phyloP scores from a whole-genome alignment of 2,113 vertebrate species.

The Dendrocopos noguchii region DNA sequence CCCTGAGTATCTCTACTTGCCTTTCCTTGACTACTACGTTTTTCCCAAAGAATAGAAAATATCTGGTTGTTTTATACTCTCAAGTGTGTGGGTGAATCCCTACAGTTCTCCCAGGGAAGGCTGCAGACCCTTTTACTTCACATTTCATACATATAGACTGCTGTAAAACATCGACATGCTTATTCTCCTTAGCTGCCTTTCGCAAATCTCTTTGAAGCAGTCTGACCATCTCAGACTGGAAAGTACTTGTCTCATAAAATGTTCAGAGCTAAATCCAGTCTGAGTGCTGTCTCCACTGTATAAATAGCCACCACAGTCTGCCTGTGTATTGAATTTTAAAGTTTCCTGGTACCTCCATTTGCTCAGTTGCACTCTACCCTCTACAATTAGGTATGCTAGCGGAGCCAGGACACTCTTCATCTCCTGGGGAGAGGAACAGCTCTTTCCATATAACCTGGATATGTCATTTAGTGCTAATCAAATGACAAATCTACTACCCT shows the following conservation, averaged over 20 bases:
- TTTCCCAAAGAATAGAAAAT: not conserved
- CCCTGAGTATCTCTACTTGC: not conserved
- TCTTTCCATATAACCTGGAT: not conserved
- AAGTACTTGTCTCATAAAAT: conserved; percentile 4
- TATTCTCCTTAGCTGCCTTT: not conserved
- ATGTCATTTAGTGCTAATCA: conserved; percentile 13
- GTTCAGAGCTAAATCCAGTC: conserved; percentile 10
- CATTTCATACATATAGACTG: fast-evolving
- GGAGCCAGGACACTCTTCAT: not conserved
- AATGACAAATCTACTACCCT: not conserved
- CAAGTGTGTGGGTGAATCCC: not conserved
- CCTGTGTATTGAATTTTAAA: conserved; percentile 21
- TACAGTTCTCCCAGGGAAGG: not conserved
- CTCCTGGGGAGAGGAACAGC: not conserved
- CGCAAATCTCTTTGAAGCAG: not conserved
- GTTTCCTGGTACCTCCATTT: not conserved
- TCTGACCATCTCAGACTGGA: not conserved
- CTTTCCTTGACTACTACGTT: not conserved
- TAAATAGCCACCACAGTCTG: not conserved
- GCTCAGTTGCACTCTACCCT: not conserved
- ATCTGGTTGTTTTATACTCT: not conserved
- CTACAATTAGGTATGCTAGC: not conserved
- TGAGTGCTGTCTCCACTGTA: not conserved
- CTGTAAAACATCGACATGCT: not conserved
- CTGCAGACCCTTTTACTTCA: not conserved